These are phyloP conservation scores for Otolemur garnettii DNA, from an alignment of 2,113 vertebrate species.

Conservation along the genomic window DNA sequence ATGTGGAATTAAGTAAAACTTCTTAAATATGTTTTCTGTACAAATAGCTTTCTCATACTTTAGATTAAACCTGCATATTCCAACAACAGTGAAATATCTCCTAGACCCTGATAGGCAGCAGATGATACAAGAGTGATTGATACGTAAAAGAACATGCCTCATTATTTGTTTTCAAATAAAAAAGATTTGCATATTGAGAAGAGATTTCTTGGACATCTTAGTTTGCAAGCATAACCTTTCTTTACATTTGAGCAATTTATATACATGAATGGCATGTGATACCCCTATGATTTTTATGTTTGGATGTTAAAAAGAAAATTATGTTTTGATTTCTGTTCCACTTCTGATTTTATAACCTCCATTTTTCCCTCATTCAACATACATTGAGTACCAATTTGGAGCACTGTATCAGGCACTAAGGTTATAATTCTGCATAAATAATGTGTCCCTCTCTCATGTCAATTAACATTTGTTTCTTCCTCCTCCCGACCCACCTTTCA, in stretches of 20 bases:
- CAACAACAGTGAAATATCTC: not conserved
- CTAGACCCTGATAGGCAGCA: not conserved
- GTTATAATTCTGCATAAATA: accelerated
- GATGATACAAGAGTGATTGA: not conserved
- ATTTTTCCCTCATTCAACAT: not conserved
- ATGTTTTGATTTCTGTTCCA: not conserved
- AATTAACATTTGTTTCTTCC: not conserved
- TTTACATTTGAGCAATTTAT: constrained; percentile 7
- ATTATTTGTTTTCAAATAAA: not conserved
- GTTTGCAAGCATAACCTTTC: not conserved
- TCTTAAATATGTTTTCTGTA: constrained; percentile 30
- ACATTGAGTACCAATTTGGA: not conserved
- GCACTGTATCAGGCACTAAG: not conserved
- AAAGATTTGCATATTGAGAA: not conserved
- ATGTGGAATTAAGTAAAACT: constrained; percentile 5
- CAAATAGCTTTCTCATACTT: constrained; percentile 26
- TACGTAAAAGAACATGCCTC: not conserved
- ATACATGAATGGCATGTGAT: not conserved
- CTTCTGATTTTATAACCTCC: not conserved
- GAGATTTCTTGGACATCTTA: not conserved
- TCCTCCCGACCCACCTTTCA: too few relatives aligned
- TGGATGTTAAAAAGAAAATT: not conserved
- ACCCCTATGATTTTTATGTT: constrained; percentile 28
- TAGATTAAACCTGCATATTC: not conserved
- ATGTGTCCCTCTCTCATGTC: too few relatives aligned